Conservation (phyloP, 2,113 vertebrate genomes). For the Seriola rivoliana region DNA sequence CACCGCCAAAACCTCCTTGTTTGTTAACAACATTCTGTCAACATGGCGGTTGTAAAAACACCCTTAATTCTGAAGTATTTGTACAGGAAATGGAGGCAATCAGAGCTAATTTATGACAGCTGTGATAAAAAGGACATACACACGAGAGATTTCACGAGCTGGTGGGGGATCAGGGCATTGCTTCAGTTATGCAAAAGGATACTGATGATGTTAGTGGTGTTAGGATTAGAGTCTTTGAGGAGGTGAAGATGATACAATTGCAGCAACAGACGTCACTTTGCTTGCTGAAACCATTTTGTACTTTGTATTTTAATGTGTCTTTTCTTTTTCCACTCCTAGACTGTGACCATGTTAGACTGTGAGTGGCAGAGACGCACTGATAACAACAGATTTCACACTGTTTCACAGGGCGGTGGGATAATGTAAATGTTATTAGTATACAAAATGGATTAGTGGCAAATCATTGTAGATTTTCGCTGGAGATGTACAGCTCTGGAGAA, state of each 20-base stretch:
- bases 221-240: slow-evolving; percentile 20
- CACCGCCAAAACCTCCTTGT: slow-evolving; percentile 49
- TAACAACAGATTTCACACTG: too few relatives aligned
- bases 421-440: too few relatives aligned
- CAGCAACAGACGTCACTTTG: not conserved
- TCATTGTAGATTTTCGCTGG: too few relatives aligned
- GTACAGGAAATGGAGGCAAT: slow-evolving; percentile 42
- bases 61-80: slow-evolving; percentile 26
- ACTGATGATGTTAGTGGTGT: slow-evolving; percentile 9
- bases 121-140: slow-evolving; percentile 14
- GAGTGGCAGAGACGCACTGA: too few relatives aligned
- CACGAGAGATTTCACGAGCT: slow-evolving; percentile 11
- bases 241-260: slow-evolving; percentile 9
- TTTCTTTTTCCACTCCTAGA: not conserved
- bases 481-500: too few relatives aligned
- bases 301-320: not conserved
- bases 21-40: slow-evolving; percentile 57
- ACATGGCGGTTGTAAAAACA: slow-evolving; percentile 15
- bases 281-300: not conserved
- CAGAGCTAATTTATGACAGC: slow-evolving; percentile 48
- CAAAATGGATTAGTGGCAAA: too few relatives aligned
- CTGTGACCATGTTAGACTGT: too few relatives aligned
- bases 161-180: slow-evolving; percentile 1
- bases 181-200: slow-evolving; percentile 26
- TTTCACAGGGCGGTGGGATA: too few relatives aligned